Evolutionary conservation across 2,113 vertebrate genomes (phyloP).

Genomic region (Phalacrocorax carbo): DNA sequence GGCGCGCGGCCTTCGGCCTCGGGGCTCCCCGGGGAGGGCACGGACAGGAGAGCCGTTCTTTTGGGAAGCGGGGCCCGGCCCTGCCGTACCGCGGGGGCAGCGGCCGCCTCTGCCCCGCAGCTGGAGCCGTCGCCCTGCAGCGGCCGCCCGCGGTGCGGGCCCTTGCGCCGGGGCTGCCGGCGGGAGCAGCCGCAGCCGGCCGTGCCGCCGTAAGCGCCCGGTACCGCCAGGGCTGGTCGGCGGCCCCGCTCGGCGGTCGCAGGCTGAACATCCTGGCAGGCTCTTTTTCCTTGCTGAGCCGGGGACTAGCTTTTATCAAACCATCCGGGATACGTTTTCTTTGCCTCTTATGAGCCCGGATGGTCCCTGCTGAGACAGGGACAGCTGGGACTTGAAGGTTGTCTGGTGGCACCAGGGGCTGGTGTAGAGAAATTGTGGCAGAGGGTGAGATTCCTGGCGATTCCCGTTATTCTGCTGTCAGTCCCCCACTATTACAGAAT

Average conservation of each 20-base stretch:
- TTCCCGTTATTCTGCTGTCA: not conserved
- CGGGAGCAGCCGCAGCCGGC: not conserved
- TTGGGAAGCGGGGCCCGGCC: not conserved
- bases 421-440: rapidly evolving
- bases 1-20: not conserved
- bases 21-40: not conserved
- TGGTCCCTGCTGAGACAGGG: not conserved
- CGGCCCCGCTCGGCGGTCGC: not conserved
- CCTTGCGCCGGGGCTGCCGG: no score
- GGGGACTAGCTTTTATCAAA: not conserved
- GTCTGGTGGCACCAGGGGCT: not conserved
- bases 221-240: not conserved
- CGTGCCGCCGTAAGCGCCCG: not conserved
- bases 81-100: no score
- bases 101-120: not conserved
- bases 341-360: not conserved
- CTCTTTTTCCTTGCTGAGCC: not conserved
- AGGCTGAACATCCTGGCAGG: not conserved
- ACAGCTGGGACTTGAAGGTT: not conserved
- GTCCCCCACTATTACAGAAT: not conserved
- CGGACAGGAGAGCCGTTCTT: not conserved
- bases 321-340: not conserved
- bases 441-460: not conserved
- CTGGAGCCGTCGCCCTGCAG: not conserved
- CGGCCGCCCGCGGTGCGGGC: not conserved